Evolutionary conservation across 2,888 invertebrate species (phyloP).

Genomic region (Pollenia amentaria): DNA sequence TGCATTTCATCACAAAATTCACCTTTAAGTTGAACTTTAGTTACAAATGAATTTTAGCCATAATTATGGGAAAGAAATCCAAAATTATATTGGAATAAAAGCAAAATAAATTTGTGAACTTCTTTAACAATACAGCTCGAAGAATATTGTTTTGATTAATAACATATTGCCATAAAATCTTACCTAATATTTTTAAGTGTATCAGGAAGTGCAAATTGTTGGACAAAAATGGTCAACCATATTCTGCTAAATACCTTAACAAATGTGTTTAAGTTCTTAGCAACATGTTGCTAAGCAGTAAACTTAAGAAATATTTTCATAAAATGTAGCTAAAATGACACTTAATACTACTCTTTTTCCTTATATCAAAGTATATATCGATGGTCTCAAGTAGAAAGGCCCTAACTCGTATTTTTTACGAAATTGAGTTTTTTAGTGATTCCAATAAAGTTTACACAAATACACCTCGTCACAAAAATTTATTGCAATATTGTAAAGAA

Average conservation of each 20-base stretch:
- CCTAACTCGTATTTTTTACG: no score
- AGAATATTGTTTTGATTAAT: background rate
- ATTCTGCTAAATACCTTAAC: no score
- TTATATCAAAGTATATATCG: no score
- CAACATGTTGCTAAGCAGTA: background rate
- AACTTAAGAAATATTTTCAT: no score
- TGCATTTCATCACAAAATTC: slow-evolving; percentile 66
- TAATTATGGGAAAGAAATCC: slow-evolving; percentile 68
- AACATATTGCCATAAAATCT: background rate
- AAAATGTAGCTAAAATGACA: background rate
- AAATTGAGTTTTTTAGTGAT: no score
- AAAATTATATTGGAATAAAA: slow-evolving; percentile 26
- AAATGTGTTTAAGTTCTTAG: background rate
- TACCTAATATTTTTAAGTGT: no score
- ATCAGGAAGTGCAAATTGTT: no score
- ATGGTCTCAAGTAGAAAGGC: no score
- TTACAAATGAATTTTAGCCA: slow-evolving; percentile 60
- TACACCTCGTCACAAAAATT: no score
- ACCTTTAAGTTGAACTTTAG: slow-evolving; percentile 63
- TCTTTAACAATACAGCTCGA: background rate
- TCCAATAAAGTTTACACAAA: no score
- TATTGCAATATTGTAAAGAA: no score
- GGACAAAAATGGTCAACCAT: no score
- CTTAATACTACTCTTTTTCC: background rate
- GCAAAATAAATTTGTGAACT: background rate